Base-by-base conservation (phyloP, 2,888 invertebrate genomes). In the Theretra japonica region DNA sequence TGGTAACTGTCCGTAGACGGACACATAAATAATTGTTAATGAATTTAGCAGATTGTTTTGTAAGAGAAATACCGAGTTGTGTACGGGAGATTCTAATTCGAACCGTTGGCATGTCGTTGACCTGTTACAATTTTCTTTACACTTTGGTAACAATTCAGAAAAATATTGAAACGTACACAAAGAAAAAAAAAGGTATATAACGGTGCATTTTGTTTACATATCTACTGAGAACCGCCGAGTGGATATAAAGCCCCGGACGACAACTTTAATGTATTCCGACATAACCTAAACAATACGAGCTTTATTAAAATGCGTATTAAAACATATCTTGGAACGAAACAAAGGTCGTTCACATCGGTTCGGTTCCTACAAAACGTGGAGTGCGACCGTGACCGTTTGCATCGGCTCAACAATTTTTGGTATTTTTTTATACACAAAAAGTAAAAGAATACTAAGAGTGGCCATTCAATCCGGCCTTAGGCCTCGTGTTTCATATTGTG, bases 281-380 rank as follows among this genome's bases (percentile, higher is more conserved):
- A 85, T 83, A 85, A 85, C 81, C 85, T 85, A 88, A 92, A 92
- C 91, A 89, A 83, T 91, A 89, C 88, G 82, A 86, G 87, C 86
- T 87, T 90, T 92, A 91, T 91, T 91, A 92, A 90, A 92, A 92
- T 92, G 88, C 88, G 87, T 90, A 91, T 90, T 90, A 88, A 88
- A 92, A 90, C 87, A 88, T 90, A 91, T 88, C 88, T 88, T 86
- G 87, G 86, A 87, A 89, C 84, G 84, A 83, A 86, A 80, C 82
- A 79, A 84, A 89, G 93, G 91, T 92, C 93, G 81, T 92, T 93
- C 87, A 93, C 93, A 89, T 86, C 83, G 82, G 75, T 79, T 80
- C 80, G 82, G 83, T 81, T 86, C 83, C 86, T 84, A 86, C 85
- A 84, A 85, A 84, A 83, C 83, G 83, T 82, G 83, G 87, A 86